Percentiles rank a stretch among this genome's conserved stretches.
These are phyloP conservation scores for Erebia palarica DNA, from an alignment of 2,888 invertebrate species.

Conservation along the genomic window DNA sequence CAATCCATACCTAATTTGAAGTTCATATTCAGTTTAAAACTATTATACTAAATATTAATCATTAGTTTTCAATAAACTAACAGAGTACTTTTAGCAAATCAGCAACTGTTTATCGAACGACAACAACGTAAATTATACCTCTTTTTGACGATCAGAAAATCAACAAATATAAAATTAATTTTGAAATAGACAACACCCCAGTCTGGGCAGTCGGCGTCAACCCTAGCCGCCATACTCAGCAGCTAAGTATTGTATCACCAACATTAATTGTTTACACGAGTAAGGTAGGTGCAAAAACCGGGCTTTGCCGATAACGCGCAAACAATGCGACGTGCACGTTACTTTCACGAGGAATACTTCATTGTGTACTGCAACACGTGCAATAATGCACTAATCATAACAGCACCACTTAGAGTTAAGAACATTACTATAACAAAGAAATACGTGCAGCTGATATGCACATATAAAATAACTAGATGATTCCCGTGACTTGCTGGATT, in stretches of 20 bases:
- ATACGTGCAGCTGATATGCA: background rate
- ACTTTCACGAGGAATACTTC: conserved; percentile 36
- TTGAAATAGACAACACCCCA: background rate
- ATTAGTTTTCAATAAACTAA: too few relatives aligned
- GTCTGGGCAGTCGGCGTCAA: background rate
- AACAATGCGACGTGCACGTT: conserved; percentile 28
- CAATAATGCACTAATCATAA: conserved; percentile 16
- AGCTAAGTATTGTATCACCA: conserved; percentile 25
- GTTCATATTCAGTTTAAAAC: too few relatives aligned
- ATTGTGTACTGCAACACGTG: conserved; percentile 23
- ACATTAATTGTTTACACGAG: conserved; percentile 30
- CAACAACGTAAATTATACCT: too few relatives aligned
- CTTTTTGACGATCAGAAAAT: too few relatives aligned
- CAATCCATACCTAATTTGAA: too few relatives aligned
- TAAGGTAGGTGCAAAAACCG: conserved; percentile 30
- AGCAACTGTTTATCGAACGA: too few relatives aligned
- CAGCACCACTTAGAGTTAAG: background rate
- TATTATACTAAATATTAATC: too few relatives aligned
- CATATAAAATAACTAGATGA: too few relatives aligned
- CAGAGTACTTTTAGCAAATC: too few relatives aligned
- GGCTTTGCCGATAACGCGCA: conserved; percentile 25
- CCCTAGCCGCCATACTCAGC: background rate
- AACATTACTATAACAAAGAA: background rate
- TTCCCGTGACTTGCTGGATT: too few relatives aligned
- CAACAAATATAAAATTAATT: background rate